Evolutionary conservation across 2,797 vertebrate genomes (phyloP), one percentile per base, ranked within the genome.

Genomic region (Macropodus opercularis): DNA sequence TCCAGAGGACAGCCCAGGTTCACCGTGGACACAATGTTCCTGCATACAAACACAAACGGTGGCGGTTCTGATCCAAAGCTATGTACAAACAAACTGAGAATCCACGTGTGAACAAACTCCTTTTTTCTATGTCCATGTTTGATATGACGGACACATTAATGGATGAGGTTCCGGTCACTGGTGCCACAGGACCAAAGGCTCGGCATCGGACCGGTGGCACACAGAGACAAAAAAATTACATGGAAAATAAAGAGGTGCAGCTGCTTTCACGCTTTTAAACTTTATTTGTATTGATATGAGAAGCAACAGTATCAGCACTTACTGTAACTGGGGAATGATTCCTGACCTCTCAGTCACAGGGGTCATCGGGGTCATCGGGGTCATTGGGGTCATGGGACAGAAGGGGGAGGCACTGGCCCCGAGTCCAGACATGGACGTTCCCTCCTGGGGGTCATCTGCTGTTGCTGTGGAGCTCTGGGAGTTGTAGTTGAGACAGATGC

Each of bases 21-120:
- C 53, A 97, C 95, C 3, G 97, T 99, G 3, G 96, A 96, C 60
- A 99, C 97, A 2, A 98, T 96, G 80, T 99, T 99, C 89, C 97
- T 98, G 69, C 55, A 27, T 7, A 14, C 5, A 2, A 34, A 69
- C 39, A 90, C 63, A 80, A 0, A n/a, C n/a, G n/a, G n/a, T n/a
- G n/a, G n/a, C n/a, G n/a, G n/a, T n/a, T n/a, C n/a, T n/a, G n/a
- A n/a, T n/a, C n/a, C n/a, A n/a, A n/a, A n/a, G n/a, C n/a, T n/a
- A n/a, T n/a, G n/a, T n/a, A n/a, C n/a, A n/a, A n/a, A n/a, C n/a
- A n/a, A n/a, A n/a, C n/a, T n/a, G n/a, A n/a, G n/a, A n/a, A n/a
- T n/a, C n/a, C n/a, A n/a, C n/a, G n/a, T n/a, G n/a, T n/a, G n/a
- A n/a, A n/a, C n/a, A n/a, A n/a, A n/a, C n/a, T n/a, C n/a, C n/a